phyloP scores from a whole-genome alignment of 1,140 invertebrate genomes.

The Asobara japonica region DNA sequence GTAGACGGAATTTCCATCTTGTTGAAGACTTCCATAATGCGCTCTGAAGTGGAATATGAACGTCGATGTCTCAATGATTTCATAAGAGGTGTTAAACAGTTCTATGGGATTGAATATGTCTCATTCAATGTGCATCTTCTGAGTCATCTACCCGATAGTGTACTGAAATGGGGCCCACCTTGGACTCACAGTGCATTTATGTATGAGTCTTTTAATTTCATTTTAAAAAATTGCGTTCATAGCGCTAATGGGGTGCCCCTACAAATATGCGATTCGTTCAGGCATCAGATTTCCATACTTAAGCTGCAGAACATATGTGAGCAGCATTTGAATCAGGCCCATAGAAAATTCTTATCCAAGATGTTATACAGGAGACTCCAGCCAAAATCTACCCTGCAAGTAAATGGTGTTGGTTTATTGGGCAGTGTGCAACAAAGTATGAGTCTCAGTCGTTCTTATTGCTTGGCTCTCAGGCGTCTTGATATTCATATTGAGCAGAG shows the following conservation, averaged over 20 bases:
- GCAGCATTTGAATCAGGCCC: neutral
- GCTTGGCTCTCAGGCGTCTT: neutral
- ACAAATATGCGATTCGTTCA: conserved; percentile 28
- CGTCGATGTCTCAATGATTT: conserved; percentile 20
- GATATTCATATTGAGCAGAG: neutral
- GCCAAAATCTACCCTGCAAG: neutral
- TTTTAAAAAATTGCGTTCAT: no score
- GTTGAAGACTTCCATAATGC: conserved; percentile 30
- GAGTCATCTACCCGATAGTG: no score
- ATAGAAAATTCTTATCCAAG: neutral
- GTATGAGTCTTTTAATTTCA: no score
- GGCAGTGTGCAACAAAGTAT: neutral
- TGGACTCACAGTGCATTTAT: no score
- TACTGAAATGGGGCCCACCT: no score
- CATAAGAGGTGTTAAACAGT: conserved; percentile 7
- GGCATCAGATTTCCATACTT: neutral
- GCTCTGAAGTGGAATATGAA: conserved; percentile 22
- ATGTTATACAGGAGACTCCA: neutral
- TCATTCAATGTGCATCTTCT: no score
- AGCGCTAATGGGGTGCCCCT: conserved; percentile 12
- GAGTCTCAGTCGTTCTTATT: neutral
- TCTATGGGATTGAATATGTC: no score
- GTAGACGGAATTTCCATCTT: conserved; percentile 40
- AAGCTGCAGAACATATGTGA: neutral
- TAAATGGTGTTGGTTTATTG: neutral